These are phyloP conservation scores for Galerucella calmariensis DNA, from an alignment of 2,888 invertebrate species.

Conservation along the genomic window DNA sequence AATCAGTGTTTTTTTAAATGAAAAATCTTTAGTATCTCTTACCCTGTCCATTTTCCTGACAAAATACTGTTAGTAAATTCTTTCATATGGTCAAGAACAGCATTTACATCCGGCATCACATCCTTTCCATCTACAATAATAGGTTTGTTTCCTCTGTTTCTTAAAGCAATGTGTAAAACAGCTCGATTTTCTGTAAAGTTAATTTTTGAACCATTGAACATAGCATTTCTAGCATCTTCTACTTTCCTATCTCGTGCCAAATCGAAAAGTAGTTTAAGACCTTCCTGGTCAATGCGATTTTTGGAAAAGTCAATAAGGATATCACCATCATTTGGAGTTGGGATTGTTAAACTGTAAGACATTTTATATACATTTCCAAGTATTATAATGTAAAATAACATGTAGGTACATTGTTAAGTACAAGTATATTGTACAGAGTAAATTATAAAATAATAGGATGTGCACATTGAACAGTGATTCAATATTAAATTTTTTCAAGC, in stretches of 20 bases:
- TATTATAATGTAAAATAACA: background rate
- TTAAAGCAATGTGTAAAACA: constrained; percentile 93
- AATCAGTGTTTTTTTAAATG: no score
- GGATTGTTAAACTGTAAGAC: constrained; percentile 73
- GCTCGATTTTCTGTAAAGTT: constrained; percentile 98
- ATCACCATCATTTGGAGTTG: constrained; percentile 88
- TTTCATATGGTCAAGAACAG: constrained; percentile 94
- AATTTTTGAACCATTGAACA: constrained; percentile 94
- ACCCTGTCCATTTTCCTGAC: constrained; percentile 78
- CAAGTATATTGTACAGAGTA: no score
- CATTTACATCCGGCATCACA: constrained; percentile 92
- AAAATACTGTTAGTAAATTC: constrained; percentile 86
- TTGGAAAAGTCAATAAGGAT: constrained; percentile 97
- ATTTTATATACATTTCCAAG: background rate
- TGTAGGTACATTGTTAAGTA: no score
- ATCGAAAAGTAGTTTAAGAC: constrained; percentile 79
- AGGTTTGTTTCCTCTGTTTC: constrained; percentile 83
- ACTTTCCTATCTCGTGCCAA: constrained; percentile 87
- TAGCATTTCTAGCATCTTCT: constrained; percentile 86
- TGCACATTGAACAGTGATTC: no score
- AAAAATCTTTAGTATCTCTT: constrained; percentile 37
- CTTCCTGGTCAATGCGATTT: constrained; percentile 87
- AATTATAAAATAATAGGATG: no score
- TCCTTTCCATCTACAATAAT: constrained; percentile 88
- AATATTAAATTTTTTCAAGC: no score